Evolutionary conservation across 2,888 invertebrate species (phyloP).

Genomic region (Phasia obesa): DNA sequence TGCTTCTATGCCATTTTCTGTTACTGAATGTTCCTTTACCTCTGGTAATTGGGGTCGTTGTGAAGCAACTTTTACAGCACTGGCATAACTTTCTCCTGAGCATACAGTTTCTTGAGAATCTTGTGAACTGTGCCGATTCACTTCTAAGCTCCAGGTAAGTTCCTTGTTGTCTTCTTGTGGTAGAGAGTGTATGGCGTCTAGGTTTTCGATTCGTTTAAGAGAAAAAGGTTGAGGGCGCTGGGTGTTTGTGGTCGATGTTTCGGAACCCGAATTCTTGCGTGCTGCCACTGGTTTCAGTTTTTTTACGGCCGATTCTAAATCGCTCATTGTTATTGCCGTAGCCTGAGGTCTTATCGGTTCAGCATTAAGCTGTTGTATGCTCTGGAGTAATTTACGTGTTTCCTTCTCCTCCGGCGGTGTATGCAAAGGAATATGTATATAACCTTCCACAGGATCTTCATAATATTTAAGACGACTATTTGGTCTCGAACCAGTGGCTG

Average conservation of each 20-base stretch:
- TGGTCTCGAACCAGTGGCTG: constrained; percentile 77
- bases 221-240: constrained; percentile 53
- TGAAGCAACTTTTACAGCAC: constrained; percentile 72
- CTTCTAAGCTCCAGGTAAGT: constrained; percentile 80
- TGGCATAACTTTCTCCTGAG: constrained; percentile 78
- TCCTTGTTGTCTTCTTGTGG: constrained; percentile 80
- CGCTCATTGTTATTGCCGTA: constrained; percentile 66
- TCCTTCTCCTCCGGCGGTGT: constrained; percentile 88
- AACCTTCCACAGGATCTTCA: constrained; percentile 86
- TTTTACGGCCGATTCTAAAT: constrained; percentile 61
- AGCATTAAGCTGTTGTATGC: constrained; percentile 77
- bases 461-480: constrained; percentile 84
- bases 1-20: constrained; percentile 76
- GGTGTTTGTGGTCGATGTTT: constrained; percentile 25
- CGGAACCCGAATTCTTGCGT: constrained; percentile 69
- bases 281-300: constrained; percentile 71
- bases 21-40: constrained; percentile 75
- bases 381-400: constrained; percentile 78
- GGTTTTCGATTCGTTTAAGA: constrained; percentile 78
- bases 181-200: constrained; percentile 85
- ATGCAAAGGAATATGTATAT: constrained; percentile 88
- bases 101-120: constrained; percentile 84
- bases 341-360: constrained; percentile 73
- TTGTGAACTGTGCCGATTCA: constrained; percentile 81
- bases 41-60: constrained; percentile 74